Evolutionary conservation across 2,888 invertebrate genomes (phyloP), one percentile per base, ranked within the genome.

Genomic region (Lottia scabra): DNA sequence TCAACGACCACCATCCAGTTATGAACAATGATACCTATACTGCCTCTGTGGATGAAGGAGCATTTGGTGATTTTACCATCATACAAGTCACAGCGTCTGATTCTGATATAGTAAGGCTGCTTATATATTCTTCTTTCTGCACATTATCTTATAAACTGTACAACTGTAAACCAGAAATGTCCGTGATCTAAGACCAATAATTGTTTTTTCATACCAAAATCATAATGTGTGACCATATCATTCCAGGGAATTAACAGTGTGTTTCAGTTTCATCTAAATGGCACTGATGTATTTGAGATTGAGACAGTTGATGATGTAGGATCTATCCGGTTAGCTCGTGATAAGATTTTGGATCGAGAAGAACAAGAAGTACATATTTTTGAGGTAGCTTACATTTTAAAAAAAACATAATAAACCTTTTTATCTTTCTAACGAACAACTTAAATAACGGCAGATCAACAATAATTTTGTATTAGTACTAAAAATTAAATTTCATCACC

Each of bases 1-100:
- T 73, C n/a, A 78, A 78, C 63, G 72, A 78, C 68, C 70, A 76
- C 70, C 19, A 8, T 0, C 78, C 78, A 6, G 27, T 48, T 44
- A 74, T 78, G 76, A 64, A 64, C 23, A n/a, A 65, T 4, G 5
- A 46, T 26, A 13, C 48, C 1, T 78, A 76, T 48, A 23, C 26
- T 3, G 72, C 44, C 0, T 63, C 16, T 4, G 67, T 78, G 38
- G 63, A 63, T 27, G 78, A 78, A 56, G 30, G 43, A 2, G 65
- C 68, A 15, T 12, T 23, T 1, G 44, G 43, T n/a, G 74, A 70
- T n/a, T 68, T 68, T 19, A 68, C 65, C 26, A 44, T 75, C 12
- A 56, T 76, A 6, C 68, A 68, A 16, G 70, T 78, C 27, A 44
- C 71, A n/a, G 78, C 78, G 23, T 48, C 62, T 3, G 78, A 76